Base-by-base conservation (phyloP, 2,888 invertebrate genomes). In the Cosmia trapezina region DNA sequence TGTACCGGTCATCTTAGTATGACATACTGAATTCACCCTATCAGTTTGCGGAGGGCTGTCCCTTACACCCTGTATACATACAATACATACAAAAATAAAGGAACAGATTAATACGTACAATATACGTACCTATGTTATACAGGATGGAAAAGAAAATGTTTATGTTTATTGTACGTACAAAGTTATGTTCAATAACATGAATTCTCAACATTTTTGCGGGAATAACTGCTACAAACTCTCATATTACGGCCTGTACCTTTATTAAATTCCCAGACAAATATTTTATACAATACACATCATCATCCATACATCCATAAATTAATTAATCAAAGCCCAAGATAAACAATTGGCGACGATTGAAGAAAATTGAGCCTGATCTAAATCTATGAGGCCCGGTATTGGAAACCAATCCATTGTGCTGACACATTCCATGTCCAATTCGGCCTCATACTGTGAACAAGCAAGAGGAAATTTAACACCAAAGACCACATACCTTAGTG, bases 401-500 rank as follows among this genome's bases (percentile, higher is more conserved):
- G 76, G 53, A 71, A 73, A 69, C 68, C 66, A 65, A 82, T 82
- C 71, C 37, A 76, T 76, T 85, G 60, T 80, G 43, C 74, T 79
- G 71, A 80, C 78, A 88, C 73, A 78, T 80, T 81, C 70, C 62
- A 71, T 81, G 79, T 83, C 83, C 72, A 72, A 61, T 80, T 41
- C 74, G 78, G 53, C 66, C 54, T 63, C 71, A 75, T 76, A 85
- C 80, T 81, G 80, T 73, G 74, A 80, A 85, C 86, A 86, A 84
- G 83, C 85, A 81, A 84, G 88, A 89, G 86, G 86, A 89, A 91
- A 92, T 93, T 91, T 92, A 91, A 91, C 91, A 89, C 90, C 87
- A 84, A 90, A 91, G 89, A 90, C 91, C 89, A 89, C 90, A 92
- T 92, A 91, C 92, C 91, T 90, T 83, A 89, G 87, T 89, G 92